Percentiles rank a stretch among this genome's conserved stretches.
phyloP scores from a whole-genome alignment of 2,113 vertebrate species.

The Passer domesticus region DNA sequence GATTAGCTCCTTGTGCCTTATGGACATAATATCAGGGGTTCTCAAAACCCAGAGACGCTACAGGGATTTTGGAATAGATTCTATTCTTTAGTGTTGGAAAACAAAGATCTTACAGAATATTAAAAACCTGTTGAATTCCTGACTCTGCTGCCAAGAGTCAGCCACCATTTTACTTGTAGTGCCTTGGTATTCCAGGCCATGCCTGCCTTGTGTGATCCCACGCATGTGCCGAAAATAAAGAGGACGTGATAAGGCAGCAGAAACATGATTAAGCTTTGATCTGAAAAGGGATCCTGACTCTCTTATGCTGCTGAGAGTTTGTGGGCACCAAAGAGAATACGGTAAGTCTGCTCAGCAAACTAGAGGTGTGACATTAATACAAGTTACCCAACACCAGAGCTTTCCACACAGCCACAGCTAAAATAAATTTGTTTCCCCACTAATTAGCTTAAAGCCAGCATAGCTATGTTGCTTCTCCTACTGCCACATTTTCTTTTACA shows the following conservation, averaged over 20 bases:
- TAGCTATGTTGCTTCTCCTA: neutral
- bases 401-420: neutral
- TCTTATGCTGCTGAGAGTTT: neutral
- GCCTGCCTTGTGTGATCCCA: neutral
- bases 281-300: neutral
- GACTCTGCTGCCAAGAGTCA: neutral
- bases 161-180: neutral
- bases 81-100: neutral
- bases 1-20: neutral
- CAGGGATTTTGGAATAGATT: neutral
- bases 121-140: neutral
- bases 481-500: conserved; percentile 2
- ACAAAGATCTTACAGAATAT: neutral
- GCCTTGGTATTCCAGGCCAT: neutral
- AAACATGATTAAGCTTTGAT: neutral
- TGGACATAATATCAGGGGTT: neutral
- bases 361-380: neutral
- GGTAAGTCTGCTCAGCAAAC: neutral
- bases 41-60: neutral
- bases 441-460: neutral
- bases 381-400: neutral
- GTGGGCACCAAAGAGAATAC: neutral
- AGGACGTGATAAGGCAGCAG: neutral
- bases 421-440: neutral
- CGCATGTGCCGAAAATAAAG: neutral